Conservation (phyloP, 2,888 invertebrate species). For the Scaeva pyrastri region DNA sequence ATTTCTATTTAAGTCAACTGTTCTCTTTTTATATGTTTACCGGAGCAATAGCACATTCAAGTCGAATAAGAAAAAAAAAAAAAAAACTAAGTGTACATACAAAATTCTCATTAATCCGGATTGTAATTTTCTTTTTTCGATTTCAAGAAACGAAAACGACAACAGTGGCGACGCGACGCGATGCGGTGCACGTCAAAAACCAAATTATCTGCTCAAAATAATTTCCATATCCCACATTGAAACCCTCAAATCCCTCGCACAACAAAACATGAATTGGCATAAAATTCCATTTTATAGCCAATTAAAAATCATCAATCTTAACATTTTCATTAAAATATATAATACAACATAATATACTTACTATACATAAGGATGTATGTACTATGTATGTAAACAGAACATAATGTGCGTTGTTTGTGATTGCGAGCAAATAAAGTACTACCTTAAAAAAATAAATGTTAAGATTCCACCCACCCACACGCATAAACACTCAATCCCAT, state of each 20-base stretch:
- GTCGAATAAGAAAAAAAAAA: no score
- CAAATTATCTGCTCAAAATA: not conserved
- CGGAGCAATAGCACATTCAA: no score
- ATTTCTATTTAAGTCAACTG: no score
- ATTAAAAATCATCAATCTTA: conserved; percentile 12
- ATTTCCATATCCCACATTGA: not conserved
- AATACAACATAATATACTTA: not conserved
- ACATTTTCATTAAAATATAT: conserved; percentile 4
- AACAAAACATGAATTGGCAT: not conserved
- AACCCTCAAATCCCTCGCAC: not conserved
- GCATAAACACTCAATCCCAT: not conserved
- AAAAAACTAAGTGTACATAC: no score
- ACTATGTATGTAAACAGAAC: not conserved
- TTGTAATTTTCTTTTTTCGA: not conserved
- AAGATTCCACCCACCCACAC: not conserved
- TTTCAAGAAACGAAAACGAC: not conserved
- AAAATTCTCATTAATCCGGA: conserved; percentile 18
- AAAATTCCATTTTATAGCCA: conserved; percentile 18
- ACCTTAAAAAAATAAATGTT: not conserved
- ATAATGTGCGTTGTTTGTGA: not conserved
- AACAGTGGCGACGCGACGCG: no score
- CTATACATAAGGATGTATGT: no score
- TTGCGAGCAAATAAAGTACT: not conserved
- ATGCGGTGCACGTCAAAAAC: no score
- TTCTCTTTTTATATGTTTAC: no score